Conservation (phyloP, 35 echinoderm and acorn worm genomes). For the Holothuria glaberrima region DNA sequence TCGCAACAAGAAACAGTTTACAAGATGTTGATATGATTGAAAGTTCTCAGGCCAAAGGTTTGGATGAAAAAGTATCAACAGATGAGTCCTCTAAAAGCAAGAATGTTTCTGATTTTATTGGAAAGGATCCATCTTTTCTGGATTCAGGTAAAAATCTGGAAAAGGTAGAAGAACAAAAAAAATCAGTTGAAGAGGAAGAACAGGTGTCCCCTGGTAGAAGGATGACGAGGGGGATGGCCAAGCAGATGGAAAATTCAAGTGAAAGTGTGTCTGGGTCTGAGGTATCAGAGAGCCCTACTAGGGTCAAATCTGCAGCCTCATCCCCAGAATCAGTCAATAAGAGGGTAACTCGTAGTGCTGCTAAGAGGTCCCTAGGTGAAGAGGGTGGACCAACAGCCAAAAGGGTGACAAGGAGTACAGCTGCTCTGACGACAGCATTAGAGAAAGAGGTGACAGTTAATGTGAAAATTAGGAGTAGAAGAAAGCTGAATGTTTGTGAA, state of each 20-base stretch:
- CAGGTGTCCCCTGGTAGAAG: background rate
- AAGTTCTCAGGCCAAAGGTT: no score
- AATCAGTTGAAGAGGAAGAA: no score
- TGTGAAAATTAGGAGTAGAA: background rate
- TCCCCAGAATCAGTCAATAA: background rate
- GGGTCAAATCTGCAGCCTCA: background rate
- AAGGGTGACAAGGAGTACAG: background rate
- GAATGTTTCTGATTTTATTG: no score
- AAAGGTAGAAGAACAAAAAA: no score
- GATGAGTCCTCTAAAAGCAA: no score
- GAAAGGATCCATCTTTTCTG: no score
- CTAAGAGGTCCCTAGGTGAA: background rate
- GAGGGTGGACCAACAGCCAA: background rate
- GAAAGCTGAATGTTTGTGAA: background rate
- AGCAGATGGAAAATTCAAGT: background rate
- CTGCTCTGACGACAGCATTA: background rate
- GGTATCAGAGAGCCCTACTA: background rate
- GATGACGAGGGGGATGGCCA: conserved; percentile 26
- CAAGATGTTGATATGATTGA: no score
- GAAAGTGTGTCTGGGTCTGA: background rate
- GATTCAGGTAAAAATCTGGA: no score
- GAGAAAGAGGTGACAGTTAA: background rate
- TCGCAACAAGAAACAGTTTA: no score
- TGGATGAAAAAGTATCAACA: no score
- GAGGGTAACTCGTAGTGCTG: conserved; percentile 12